Base-by-base conservation (phyloP, 2,888 invertebrate genomes). In the Brachyptera risi region DNA sequence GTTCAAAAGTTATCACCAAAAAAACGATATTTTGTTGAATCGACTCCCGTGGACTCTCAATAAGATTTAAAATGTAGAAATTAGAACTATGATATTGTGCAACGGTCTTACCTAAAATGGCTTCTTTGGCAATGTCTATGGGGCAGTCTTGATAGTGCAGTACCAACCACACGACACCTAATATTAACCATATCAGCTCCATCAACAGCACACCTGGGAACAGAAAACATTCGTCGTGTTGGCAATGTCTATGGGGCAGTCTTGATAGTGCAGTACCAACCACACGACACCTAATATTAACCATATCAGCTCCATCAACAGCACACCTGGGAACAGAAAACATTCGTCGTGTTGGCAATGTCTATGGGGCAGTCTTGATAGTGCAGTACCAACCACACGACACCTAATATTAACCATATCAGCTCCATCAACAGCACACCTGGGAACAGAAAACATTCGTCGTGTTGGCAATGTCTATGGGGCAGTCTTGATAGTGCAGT, bases 221-320 rank as follows among this genome's bases (percentile, higher is more conserved):
- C n/a, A n/a, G n/a, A n/a, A n/a, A n/a, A n/a, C n/a, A n/a, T n/a
- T n/a, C n/a, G n/a, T n/a, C n/a, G n/a, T n/a, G n/a, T 88, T 89
- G 63, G 86, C 84, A 69, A 80, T 81, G 66, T 83, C 83, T 65
- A 84, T 79, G 59, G 84, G 82, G 72, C 89, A 88, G 63, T 80
- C 78, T 67, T 81, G 76, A 74, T 88, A 90, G 73, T 83, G 84
- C 68, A 82, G 77, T 31, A 79, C 78, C 63, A 89, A 74, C 90
- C 90, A 91, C 62, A 85, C 79, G 60, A 87, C 81, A 63, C 88
- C 89, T 66, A 87, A 79, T 54, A 86, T 80, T 69, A 89, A 76
- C 88, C 88, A 90, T 62, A 83, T 82, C 67, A 87, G 80, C 76
- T 90, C 90, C 67, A 86, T 80, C 68, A 86, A 73, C 76, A 90